Base-by-base conservation (phyloP, 2,113 vertebrate genomes). In the Sisor rabdophorus region DNA sequence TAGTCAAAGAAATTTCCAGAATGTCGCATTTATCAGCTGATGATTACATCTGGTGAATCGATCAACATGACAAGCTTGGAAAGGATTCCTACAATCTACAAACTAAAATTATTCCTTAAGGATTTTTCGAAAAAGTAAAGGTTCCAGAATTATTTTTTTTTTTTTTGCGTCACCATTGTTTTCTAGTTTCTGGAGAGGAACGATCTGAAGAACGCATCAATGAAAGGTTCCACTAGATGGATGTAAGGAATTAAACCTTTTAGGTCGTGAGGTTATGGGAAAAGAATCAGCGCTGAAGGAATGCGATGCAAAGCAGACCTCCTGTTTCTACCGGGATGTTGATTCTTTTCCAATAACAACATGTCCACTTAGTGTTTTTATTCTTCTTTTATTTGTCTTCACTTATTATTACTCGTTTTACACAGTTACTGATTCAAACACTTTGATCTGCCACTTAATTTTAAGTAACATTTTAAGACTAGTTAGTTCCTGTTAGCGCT, bases 21-120 rank as follows among this genome's bases (percentile, higher is more conserved):
- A 48, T 48, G 63, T 67, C 40, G 24, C 47, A 44, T 67, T 15
- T 15, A 67, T 67, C 40, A 67, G 40, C 24, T 24, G 63, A 67
- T 65, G n/a, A 24, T 44, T 47, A 36, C 63, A 24, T 65, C 63
- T 67, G 63, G 13, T 24, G 8, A 67, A 48, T 24, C 16, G 40
- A 47, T 67, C 44, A 67, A 26, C 63, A 1, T 16, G 13, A 48
- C 63, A 48, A n/a, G 22, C 63, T 44, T 24, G 63, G 40, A 67
- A 67, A 24, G 24, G 1, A 67, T 48, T 67, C 22, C 16, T 26
- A 47, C 36, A 16, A 44, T n/a, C 63, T 65, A 13, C 3, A 60
- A 60, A 9, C 17, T 28, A 17, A 61, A 61, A 64, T 44, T 13
- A n/a, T 44, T 65, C 63, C 36, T 44, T 13, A 22, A 22, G 63